Conservation (phyloP, 1,140 invertebrate species). For the Brachionus angularis region DNA sequence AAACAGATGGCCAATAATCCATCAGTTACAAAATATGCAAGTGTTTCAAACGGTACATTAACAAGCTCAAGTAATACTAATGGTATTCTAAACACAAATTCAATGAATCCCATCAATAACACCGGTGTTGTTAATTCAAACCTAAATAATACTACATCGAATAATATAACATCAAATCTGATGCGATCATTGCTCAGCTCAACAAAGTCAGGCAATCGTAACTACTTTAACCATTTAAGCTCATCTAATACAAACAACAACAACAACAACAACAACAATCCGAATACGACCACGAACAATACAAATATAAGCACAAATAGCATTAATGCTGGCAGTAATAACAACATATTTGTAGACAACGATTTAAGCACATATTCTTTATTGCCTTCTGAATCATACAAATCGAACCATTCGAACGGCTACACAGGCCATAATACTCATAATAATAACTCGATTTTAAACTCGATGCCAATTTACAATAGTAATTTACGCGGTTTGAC, state of each 20-base stretch:
- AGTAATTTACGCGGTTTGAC: background rate
- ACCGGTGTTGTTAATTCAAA: constrained; percentile 22
- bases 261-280: background rate
- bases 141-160: background rate
- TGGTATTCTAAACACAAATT: background rate
- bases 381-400: constrained; percentile 25
- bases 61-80: constrained; percentile 11
- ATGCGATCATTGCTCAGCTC: constrained; percentile 34
- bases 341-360: constrained; percentile 41
- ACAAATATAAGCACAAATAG: constrained; percentile 31
- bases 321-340: constrained; percentile 19
- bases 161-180: constrained; percentile 27
- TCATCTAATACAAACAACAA: constrained; percentile 9
- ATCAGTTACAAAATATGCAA: constrained; percentile 26
- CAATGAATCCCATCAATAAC: background rate
- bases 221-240: constrained; percentile 35
- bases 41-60: constrained; percentile 23
- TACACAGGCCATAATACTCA: too few relatives aligned
- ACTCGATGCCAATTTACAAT: too few relatives aligned
- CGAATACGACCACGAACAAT: too few relatives aligned
- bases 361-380: constrained; percentile 34
- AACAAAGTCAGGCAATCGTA: constrained; percentile 36
- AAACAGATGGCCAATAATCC: constrained; percentile 5
- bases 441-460: constrained; percentile 2
- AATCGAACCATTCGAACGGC: background rate